These are phyloP conservation scores for Sphenopsis melanotis DNA, from an alignment of 2,797 vertebrate genomes.

Conservation along the genomic window DNA sequence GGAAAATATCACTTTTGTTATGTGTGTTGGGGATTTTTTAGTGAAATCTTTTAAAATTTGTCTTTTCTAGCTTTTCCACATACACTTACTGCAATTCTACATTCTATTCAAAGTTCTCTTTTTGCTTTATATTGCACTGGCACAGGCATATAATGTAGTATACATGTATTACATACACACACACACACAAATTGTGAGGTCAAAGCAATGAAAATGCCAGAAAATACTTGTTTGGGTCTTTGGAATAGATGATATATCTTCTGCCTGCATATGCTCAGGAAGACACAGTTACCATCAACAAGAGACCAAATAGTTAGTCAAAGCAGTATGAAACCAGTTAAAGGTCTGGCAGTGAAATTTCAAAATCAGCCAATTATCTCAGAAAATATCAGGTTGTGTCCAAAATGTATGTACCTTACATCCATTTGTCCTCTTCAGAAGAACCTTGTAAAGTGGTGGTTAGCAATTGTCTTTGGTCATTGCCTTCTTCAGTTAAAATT, in stretches of 20 bases:
- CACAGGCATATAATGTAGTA: not conserved
- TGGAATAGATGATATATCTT: not conserved
- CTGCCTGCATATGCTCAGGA: not conserved
- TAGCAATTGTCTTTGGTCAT: not conserved
- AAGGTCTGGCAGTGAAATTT: not conserved
- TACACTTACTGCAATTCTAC: not conserved
- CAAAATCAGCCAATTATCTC: not conserved
- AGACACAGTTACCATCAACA: not conserved
- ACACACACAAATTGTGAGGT: not conserved
- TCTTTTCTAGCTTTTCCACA: not conserved
- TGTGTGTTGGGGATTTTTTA: not conserved
- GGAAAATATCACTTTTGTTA: not conserved
- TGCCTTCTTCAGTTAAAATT: not conserved
- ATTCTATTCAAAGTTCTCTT: not conserved
- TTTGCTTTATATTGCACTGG: not conserved
- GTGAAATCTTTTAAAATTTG: not conserved
- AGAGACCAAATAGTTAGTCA: not conserved
- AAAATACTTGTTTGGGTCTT: not conserved
- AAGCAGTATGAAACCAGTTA: not conserved
- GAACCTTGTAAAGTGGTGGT: not conserved
- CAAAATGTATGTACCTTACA: not conserved
- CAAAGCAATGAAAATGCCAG: not conserved
- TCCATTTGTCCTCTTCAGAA: not conserved
- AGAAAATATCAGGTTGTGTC: not conserved
- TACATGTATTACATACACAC: accelerated